Conservation (phyloP, 2,113 vertebrate genomes). For the Charadrius vociferus region DNA sequence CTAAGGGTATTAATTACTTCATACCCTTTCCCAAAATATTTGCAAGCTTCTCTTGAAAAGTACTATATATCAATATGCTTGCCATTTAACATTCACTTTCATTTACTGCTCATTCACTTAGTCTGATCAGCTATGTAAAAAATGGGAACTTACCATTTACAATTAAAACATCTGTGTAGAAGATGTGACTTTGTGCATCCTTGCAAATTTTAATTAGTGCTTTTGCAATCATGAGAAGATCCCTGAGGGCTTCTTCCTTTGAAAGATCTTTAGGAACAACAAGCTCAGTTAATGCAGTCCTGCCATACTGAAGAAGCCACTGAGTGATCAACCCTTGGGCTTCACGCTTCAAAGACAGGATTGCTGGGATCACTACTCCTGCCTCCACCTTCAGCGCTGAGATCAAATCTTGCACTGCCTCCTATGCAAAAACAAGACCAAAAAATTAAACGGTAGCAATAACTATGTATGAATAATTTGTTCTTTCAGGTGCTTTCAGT, state of each 20-base stretch:
- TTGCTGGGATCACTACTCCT: constrained; percentile 74
- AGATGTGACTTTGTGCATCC: constrained; percentile 76
- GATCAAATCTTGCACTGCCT: constrained; percentile 83
- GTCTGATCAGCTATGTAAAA: background rate
- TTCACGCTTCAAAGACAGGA: constrained; percentile 83
- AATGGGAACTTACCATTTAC: constrained; percentile 75
- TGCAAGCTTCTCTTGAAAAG: background rate
- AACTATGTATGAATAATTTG: background rate
- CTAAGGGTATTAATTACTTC: background rate
- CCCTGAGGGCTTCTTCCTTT: constrained; percentile 62
- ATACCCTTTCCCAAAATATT: background rate
- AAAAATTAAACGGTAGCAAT: background rate
- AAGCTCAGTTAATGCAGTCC: constrained; percentile 64
- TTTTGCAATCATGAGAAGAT: constrained; percentile 74
- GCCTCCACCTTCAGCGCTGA: constrained; percentile 80
- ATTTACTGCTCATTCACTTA: background rate
- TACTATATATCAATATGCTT: background rate
- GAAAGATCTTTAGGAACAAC: constrained; percentile 27
- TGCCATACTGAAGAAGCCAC: constrained; percentile 85
- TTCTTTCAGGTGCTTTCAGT: background rate
- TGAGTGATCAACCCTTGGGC: constrained; percentile 75
- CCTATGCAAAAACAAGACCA: constrained; percentile 68
- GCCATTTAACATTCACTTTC: background rate
- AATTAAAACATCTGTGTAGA: constrained; percentile 83
- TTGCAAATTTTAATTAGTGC: constrained; percentile 77